phyloP scores from a whole-genome alignment of 2,888 invertebrate genomes.

The Aricia artaxerxes region DNA sequence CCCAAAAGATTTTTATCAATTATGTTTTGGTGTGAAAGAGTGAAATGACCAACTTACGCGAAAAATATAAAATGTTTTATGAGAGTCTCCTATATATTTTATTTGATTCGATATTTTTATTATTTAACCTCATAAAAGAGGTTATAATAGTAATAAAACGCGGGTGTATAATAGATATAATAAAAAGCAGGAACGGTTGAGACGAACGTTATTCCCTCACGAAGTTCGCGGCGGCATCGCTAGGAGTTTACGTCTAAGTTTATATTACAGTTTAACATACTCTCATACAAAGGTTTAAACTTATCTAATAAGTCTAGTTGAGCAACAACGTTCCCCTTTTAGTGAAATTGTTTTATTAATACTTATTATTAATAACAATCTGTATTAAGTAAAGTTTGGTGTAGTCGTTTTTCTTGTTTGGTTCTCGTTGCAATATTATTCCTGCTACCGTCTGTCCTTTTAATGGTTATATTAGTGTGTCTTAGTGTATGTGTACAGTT shows the following conservation, averaged over 20 bases:
- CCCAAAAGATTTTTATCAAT: too few species aligned
- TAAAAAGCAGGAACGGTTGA: slow-evolving; percentile 27
- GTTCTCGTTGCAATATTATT: background rate
- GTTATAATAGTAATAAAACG: background rate
- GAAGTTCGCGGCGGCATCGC: slow-evolving; percentile 37
- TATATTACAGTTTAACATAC: slow-evolving; percentile 68
- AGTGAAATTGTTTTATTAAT: slow-evolving; percentile 29
- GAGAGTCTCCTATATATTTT: background rate
- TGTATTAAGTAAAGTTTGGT: background rate
- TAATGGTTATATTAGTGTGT: background rate
- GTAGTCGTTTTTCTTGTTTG: background rate
- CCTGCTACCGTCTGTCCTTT: background rate
- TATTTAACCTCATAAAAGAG: background rate
- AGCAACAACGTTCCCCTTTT: slow-evolving; percentile 35
- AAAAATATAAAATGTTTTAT: background rate
- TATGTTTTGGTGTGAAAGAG: background rate
- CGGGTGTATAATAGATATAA: background rate
- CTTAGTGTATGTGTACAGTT: background rate
- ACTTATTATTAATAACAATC: slow-evolving; percentile 21
- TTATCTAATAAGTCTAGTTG: slow-evolving; percentile 69
- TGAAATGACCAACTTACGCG: background rate
- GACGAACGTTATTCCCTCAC: slow-evolving; percentile 30
- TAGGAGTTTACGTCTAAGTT: slow-evolving; percentile 54
- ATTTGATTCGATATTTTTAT: background rate
- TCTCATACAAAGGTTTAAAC: slow-evolving; percentile 62